These are phyloP conservation scores for Phoxinus phoxinus DNA, from an alignment of 2,113 vertebrate species.

Conservation along the genomic window DNA sequence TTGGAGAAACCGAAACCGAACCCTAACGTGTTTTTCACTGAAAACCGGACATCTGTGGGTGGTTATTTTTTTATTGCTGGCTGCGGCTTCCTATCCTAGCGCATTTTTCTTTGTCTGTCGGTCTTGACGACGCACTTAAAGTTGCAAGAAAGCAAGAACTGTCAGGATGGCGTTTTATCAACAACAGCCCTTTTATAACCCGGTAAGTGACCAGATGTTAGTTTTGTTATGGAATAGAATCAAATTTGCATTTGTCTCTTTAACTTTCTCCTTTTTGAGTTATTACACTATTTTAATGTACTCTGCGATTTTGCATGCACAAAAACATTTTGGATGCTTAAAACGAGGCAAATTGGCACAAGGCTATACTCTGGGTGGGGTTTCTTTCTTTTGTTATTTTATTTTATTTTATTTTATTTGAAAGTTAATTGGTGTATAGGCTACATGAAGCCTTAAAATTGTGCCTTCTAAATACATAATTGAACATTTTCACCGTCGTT, in stretches of 20 bases:
- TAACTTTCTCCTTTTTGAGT: not conserved
- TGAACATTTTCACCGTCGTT: not conserved
- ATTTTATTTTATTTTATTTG: too few species aligned
- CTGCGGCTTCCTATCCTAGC: too few species aligned
- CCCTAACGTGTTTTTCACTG: not conserved
- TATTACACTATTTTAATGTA: not conserved
- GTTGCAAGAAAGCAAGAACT: not conserved
- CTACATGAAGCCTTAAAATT: too few species aligned
- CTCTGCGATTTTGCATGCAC: not conserved
- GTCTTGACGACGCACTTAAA: not conserved
- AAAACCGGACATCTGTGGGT: not conserved
- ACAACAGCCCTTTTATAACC: conserved; percentile 62
- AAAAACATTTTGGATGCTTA: not conserved
- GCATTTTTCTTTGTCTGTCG: not conserved
- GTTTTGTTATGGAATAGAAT: not conserved
- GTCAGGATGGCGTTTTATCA: conserved; percentile 56
- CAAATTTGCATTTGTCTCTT: not conserved
- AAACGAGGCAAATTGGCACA: not conserved
- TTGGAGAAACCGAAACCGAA: not conserved
- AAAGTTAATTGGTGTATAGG: too few species aligned
- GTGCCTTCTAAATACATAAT: not conserved
- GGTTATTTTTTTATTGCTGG: too few species aligned
- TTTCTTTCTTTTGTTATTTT: not conserved
- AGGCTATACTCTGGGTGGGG: not conserved
- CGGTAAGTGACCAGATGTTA: conserved; percentile 42